These are phyloP conservation scores for Diachasmimorpha longicaudata DNA, from an alignment of 1,140 invertebrate species.

Conservation along the genomic window DNA sequence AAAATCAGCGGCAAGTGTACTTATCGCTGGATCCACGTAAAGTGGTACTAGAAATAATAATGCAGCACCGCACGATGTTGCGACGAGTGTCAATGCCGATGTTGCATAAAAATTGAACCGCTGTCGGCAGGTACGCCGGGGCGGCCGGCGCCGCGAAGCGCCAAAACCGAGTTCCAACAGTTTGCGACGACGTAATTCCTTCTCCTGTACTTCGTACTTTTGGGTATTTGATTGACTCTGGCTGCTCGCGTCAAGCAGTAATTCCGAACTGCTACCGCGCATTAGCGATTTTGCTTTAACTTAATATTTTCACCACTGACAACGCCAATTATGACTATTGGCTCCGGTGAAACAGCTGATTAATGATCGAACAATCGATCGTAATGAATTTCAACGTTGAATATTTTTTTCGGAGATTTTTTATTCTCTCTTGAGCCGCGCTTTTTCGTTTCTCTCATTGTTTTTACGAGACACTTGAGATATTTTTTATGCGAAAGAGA, in stretches of 20 bases:
- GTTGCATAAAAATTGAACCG: slow-evolving; percentile 80
- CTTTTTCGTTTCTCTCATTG: not conserved
- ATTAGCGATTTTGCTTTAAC: slow-evolving; percentile 57
- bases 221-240: slow-evolving; percentile 40
- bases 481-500: not conserved
- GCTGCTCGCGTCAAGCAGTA: slow-evolving; percentile 72
- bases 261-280: slow-evolving; percentile 84
- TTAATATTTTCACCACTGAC: not conserved
- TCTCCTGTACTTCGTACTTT: slow-evolving; percentile 61
- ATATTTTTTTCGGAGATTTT: not conserved
- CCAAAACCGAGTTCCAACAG: slow-evolving; percentile 71
- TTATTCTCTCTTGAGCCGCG: not conserved
- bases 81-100: slow-evolving; percentile 76
- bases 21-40: slow-evolving; percentile 90
- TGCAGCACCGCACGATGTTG: slow-evolving; percentile 81
- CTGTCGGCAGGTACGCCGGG: slow-evolving; percentile 74
- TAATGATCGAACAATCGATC: not conserved
- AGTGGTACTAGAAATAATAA: slow-evolving; percentile 85
- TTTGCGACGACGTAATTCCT: slow-evolving; percentile 74
- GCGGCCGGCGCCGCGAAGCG: slow-evolving; percentile 64
- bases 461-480: not conserved
- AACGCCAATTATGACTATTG: not conserved
- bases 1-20: slow-evolving; percentile 84
- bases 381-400: not conserved
- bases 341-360: not conserved